phyloP scores from a whole-genome alignment of 1,140 invertebrate genomes.

The Ips nitidus region DNA sequence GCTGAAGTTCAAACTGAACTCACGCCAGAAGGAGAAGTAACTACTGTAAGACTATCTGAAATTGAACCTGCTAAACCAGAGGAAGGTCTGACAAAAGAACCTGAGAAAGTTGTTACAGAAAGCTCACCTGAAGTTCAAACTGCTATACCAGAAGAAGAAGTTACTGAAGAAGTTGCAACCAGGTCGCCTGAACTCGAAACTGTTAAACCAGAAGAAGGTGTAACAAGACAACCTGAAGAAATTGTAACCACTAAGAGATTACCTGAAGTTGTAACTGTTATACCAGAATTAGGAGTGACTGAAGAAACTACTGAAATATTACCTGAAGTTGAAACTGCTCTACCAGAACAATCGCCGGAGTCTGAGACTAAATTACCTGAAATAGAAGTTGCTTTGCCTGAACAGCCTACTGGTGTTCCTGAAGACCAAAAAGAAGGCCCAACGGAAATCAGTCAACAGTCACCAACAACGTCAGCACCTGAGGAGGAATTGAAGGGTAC shows the following conservation, averaged over 20 bases:
- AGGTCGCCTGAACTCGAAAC: not conserved
- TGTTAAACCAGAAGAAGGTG: not conserved
- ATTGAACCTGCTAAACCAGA: not conserved
- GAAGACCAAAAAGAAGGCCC: not conserved
- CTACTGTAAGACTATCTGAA: not conserved
- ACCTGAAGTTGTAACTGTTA: not conserved
- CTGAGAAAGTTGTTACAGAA: not conserved
- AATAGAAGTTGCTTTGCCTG: not conserved
- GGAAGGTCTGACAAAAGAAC: conserved; percentile 5
- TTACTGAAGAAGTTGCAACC: not conserved
- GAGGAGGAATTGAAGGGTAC: too few species aligned
- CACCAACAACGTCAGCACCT: too few species aligned
- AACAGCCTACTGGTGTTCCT: not conserved
- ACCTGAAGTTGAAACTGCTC: too few species aligned
- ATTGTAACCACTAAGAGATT: not conserved
- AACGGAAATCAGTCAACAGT: too few species aligned
- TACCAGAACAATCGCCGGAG: too few species aligned
- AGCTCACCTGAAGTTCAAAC: not conserved
- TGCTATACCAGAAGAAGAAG: not conserved
- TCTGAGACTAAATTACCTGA: conserved; percentile 2
- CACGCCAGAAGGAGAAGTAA: conserved; percentile 17
- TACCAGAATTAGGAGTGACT: not conserved
- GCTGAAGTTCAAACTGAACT: not conserved
- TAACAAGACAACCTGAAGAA: conserved; percentile 1
- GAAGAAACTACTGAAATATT: too few species aligned